Base-by-base conservation (phyloP, 2,113 vertebrate species). In the Gnathonemus echidnorhynchus region DNA sequence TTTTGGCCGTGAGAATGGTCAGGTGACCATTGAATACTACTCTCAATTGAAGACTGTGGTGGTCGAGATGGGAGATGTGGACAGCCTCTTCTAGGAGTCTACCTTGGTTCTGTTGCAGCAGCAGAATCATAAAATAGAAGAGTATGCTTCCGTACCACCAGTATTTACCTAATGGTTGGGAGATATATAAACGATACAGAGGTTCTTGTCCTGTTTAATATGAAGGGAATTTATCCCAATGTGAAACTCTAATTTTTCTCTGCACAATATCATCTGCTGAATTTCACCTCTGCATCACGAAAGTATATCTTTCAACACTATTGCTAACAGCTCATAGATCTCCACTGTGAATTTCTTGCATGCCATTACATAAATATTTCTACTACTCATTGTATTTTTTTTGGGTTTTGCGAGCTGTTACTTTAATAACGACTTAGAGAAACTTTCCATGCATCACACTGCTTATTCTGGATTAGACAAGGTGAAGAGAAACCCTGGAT, bases 41-140 rank as follows among this genome's bases (percentile, higher is more conserved):
- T 97, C 98, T 0, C 98, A 99, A 91, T 96, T 99, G 91, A 99
- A 99, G 96, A 98, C 98, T 0, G 97, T 99, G 88, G 97, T 96
- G 0, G 97, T 99, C 94, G 98, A 99, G 93, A 98, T 99, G 98
- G 98, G 98, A 0, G 96, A 98, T 0, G 97, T 99, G 5, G 96
- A 98, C 0, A 96, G 95, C 0, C 92, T 92, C 19, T 98, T 99
- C 91, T 99, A 96, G 93, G 45, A 6, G 35, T 80, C 74, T 77
- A 17, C 5, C 11, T 39, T 39, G 31, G 31, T 77, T 17, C n/a
- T 10, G n/a, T 66, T 39, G 5, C 27, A 77, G 31, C 70, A 77
- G 70, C 31, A 77, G 31, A 77, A 77, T 77, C 74, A 42, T 42
- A 19, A 77, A 77, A 77, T 77, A 35, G 62, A 31, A 80, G 15